Conservation (phyloP, 1,140 invertebrate genomes). For the Ceratitis capitata region DNA sequence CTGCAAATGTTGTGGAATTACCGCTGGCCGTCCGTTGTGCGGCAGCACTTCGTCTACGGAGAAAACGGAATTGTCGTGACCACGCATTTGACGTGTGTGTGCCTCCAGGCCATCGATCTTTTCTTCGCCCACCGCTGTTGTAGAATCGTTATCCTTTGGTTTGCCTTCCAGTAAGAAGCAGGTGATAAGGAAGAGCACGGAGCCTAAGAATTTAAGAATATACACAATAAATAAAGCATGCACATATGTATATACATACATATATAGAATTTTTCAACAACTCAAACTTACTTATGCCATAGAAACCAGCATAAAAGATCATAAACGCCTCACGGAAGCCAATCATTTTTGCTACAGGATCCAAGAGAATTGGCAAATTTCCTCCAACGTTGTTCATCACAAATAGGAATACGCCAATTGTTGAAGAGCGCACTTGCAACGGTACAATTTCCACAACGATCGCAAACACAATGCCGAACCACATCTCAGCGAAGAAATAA, state of each 20-base stretch:
- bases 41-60: conserved; percentile 55
- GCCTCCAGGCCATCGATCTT: conserved; percentile 46
- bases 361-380: conserved; percentile 87
- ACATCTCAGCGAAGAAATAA: conserved; percentile 92
- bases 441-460: conserved; percentile 89
- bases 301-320: conserved; percentile 88
- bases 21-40: conserved; percentile 54
- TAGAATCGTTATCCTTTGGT: conserved; percentile 28
- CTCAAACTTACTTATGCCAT: conserved; percentile 73
- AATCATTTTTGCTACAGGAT: conserved; percentile 81
- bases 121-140: conserved; percentile 49
- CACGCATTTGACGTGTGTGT: conserved; percentile 56
- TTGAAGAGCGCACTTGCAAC: conserved; percentile 80
- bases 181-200: conserved; percentile 60
- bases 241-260: too few species aligned
- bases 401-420: conserved; percentile 86
- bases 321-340: conserved; percentile 85
- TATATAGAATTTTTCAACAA: too few species aligned
- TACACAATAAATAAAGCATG: too few species aligned
- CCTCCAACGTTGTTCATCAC: conserved; percentile 94
- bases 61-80: conserved; percentile 63
- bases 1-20: conserved; percentile 59
- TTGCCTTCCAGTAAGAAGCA: conserved; percentile 62
- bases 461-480: conserved; percentile 91
- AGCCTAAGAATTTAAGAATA: conserved; percentile 49